phyloP scores from a whole-genome alignment of 2,797 vertebrate species.

The Galaxias olidus region DNA sequence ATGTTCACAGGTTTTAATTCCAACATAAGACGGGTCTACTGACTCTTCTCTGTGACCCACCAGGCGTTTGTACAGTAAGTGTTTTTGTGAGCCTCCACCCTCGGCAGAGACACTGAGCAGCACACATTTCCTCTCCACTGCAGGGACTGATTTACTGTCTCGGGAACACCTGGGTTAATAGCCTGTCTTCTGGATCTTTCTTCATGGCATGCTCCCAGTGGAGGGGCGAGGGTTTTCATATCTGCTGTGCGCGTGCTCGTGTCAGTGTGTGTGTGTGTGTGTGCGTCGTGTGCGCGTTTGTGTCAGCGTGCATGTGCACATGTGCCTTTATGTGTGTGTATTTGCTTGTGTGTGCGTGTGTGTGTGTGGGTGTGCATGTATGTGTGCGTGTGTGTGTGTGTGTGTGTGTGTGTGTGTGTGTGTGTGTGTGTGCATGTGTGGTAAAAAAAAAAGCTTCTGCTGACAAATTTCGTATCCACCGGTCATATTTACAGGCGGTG shows the following conservation, averaged over 20 bases:
- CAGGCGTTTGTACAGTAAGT: too few relatives aligned
- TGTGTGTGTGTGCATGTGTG: constrained; percentile 3
- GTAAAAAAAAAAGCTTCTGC: constrained; percentile 6
- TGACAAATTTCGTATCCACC: too few relatives aligned
- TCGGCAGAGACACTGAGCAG: constrained; percentile 21
- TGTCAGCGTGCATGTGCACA: constrained; percentile 1
- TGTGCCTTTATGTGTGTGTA: not conserved
- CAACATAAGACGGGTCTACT: too few relatives aligned
- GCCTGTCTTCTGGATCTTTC: constrained; percentile 53
- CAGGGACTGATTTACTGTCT: constrained; percentile 56
- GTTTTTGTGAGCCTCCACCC: constrained; percentile 12
- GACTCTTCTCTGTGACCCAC: too few relatives aligned
- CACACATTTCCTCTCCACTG: constrained; percentile 30
- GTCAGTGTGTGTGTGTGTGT: not conserved
- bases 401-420: constrained; percentile 5
- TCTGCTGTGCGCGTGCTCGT: not conserved
- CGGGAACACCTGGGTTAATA: constrained; percentile 45
- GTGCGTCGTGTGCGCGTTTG: constrained; percentile 2
- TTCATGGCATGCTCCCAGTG: constrained; percentile 45
- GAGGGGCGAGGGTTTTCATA: constrained; percentile 7
- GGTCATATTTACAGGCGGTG: too few relatives aligned
- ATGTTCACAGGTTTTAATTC: too few relatives aligned
- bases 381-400: not conserved
- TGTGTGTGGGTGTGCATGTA: not conserved
- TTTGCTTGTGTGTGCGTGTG: not conserved